phyloP scores from a whole-genome alignment of 2,797 vertebrate species.

The Toxotes lorentzi region DNA sequence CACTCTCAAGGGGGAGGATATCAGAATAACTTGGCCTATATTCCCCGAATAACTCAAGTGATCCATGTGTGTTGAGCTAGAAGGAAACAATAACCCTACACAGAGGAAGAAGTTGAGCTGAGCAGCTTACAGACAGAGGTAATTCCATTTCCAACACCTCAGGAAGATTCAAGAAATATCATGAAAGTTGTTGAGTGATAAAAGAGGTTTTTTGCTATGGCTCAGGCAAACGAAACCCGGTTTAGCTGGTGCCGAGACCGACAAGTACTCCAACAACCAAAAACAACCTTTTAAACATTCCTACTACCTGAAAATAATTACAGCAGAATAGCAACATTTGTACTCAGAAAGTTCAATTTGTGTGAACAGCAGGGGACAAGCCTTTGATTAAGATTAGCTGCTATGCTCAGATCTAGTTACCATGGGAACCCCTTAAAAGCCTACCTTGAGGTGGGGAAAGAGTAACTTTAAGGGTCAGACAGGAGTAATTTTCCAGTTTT shows the following conservation, averaged over 20 bases:
- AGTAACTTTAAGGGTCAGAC: slow-evolving; percentile 56
- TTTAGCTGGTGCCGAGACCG: not conserved
- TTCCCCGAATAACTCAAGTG: slow-evolving; percentile 70
- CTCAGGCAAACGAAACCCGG: not conserved
- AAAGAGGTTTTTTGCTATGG: slow-evolving; percentile 7
- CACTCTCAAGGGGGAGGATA: slow-evolving; percentile 63
- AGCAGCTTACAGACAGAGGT: slow-evolving; percentile 19
- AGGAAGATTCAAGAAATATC: slow-evolving; percentile 19
- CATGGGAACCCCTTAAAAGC: slow-evolving; percentile 61
- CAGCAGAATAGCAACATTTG: slow-evolving; percentile 2
- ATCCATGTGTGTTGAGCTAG: slow-evolving; percentile 60
- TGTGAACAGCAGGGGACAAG: slow-evolving; percentile 31
- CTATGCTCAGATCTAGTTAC: slow-evolving; percentile 53
- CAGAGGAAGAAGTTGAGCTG: slow-evolving; percentile 33
- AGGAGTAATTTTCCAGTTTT: slow-evolving; percentile 49
- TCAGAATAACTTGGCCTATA: slow-evolving; percentile 80
- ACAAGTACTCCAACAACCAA: not conserved
- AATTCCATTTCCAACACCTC: slow-evolving; percentile 42
- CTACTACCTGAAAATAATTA: not conserved
- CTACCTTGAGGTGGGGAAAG: slow-evolving; percentile 1
- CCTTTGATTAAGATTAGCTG: slow-evolving; percentile 49
- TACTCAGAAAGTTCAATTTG: slow-evolving; percentile 37
- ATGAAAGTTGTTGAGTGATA: slow-evolving; percentile 12
- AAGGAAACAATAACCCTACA: slow-evolving; percentile 67
- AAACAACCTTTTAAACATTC: not conserved